Evolutionary conservation across 2,113 vertebrate genomes (phyloP).

Genomic region (Dasypus novemcinctus): DNA sequence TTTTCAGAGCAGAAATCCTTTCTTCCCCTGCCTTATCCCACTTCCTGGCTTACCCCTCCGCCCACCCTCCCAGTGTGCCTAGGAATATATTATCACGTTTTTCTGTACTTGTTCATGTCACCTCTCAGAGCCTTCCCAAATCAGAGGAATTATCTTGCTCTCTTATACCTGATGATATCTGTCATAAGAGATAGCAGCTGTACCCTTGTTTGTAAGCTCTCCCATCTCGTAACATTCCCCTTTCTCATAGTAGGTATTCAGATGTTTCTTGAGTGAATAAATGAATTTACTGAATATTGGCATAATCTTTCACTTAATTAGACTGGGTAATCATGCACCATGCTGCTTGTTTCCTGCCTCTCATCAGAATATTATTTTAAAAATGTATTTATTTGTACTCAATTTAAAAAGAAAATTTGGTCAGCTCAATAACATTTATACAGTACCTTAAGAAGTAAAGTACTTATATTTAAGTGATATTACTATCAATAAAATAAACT

Average conservation of each 20-base stretch:
- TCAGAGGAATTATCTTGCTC: background rate
- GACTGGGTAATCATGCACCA: background rate
- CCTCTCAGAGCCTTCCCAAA: background rate
- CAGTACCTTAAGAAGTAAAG: background rate
- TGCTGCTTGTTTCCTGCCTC: background rate
- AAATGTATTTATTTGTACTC: background rate
- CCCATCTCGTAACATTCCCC: background rate
- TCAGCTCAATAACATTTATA: background rate
- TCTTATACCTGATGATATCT: background rate
- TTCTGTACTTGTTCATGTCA: background rate
- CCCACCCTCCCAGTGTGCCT: background rate
- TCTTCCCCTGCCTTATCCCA: background rate
- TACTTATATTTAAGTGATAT: background rate
- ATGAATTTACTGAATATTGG: background rate
- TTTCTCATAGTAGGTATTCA: background rate
- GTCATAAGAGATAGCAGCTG: background rate
- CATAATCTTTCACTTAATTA: background rate
- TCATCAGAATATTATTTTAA: background rate
- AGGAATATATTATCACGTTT: background rate
- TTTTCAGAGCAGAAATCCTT: background rate
- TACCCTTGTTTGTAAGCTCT: background rate
- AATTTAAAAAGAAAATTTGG: background rate
- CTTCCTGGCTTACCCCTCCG: no score
- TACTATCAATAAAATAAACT: background rate
- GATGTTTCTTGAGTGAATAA: background rate